Conservation (phyloP, 1,140 invertebrate species). For the Lamellibrachia luymesi region DNA sequence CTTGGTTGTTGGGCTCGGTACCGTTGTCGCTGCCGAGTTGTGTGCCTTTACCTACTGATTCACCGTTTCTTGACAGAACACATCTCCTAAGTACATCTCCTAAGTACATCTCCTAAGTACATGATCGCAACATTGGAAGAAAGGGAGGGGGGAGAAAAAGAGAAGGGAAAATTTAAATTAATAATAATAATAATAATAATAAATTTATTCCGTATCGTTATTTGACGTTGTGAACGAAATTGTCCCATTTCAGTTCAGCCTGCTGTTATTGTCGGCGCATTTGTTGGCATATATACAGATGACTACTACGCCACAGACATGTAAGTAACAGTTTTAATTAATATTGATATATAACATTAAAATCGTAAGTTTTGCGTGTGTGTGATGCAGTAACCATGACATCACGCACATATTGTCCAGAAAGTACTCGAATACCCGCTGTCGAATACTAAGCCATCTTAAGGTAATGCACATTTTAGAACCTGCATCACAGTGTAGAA, state of each 20-base stretch:
- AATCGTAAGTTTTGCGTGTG: too few relatives aligned
- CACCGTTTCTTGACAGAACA: not conserved
- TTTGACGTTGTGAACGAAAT: not conserved
- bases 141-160: not conserved
- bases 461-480: too few relatives aligned
- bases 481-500: too few relatives aligned
- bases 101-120: not conserved
- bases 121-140: not conserved
- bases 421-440: too few relatives aligned
- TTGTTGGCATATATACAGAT: conserved; percentile 49
- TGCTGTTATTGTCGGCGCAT: conserved; percentile 52
- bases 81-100: not conserved
- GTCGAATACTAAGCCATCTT: too few relatives aligned
- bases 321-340: conserved; percentile 36
- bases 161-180: too few relatives aligned
- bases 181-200: too few relatives aligned
- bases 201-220: not conserved
- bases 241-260: conserved; percentile 46
- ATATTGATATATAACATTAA: too few relatives aligned
- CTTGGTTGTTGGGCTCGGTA: not conserved
- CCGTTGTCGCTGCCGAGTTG: too few relatives aligned
- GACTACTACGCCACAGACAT: conserved; percentile 52
- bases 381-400: too few relatives aligned
- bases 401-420: too few relatives aligned
- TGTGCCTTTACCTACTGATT: too few relatives aligned